phyloP scores from a whole-genome alignment of 2,113 vertebrate genomes.

The Alouatta palliata region DNA sequence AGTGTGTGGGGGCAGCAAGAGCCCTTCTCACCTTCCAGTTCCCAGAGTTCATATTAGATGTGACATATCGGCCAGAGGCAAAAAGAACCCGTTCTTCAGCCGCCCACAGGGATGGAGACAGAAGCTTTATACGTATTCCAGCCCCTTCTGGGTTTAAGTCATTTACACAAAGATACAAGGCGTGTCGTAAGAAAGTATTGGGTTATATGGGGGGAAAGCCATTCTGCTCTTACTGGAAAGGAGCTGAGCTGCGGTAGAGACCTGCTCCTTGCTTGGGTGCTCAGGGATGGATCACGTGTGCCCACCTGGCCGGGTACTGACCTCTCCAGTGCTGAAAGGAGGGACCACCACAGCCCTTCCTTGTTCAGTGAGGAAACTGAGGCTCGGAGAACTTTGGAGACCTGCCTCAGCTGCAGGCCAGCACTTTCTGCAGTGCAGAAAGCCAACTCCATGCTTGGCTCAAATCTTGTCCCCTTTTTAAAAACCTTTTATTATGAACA shows the following conservation, averaged over 20 bases:
- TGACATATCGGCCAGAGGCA: neutral
- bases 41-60: rapidly evolving
- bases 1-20: too few relatives aligned
- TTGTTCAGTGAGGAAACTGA: neutral
- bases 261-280: rapidly evolving
- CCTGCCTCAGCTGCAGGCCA: neutral
- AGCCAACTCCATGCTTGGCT: rapidly evolving
- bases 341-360: rapidly evolving
- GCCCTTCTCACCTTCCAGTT: neutral
- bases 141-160: neutral
- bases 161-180: neutral
- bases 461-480: rapidly evolving
- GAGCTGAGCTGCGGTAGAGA: rapidly evolving
- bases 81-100: neutral
- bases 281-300: rapidly evolving
- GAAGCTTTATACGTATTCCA: rapidly evolving
- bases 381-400: neutral
- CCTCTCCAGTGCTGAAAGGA: neutral
- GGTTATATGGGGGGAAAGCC: too few relatives aligned
- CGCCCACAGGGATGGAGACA: neutral
- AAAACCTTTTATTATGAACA: neutral
- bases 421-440: rapidly evolving
- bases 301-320: neutral
- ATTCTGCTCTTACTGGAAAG: neutral
- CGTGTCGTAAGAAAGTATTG: rapidly evolving